phyloP scores from a whole-genome alignment of 1,140 invertebrate genomes.

The Drosophila seguyi region DNA sequence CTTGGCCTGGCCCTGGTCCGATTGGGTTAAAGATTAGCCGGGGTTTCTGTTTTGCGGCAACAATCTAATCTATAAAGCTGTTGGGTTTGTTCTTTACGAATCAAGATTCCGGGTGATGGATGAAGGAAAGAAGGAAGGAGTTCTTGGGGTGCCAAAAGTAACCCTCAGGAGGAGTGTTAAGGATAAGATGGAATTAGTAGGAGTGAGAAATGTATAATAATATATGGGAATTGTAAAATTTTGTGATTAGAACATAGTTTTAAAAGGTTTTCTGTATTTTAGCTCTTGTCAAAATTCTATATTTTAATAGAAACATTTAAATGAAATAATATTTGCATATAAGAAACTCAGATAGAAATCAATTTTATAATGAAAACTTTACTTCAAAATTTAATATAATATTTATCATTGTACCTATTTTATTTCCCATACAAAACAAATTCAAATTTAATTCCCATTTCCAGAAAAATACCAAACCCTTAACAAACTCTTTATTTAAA shows the following conservation, averaged over 20 bases:
- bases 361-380: neutral
- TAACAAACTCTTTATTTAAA: neutral
- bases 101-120: conserved; percentile 38
- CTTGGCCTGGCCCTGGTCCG: conserved; percentile 20
- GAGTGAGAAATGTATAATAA: neutral
- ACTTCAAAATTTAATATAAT: neutral
- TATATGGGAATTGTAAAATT: neutral
- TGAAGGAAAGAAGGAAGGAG: conserved; percentile 16
- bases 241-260: neutral
- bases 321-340: neutral
- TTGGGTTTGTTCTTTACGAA: conserved; percentile 22
- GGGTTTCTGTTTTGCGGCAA: conserved; percentile 24
- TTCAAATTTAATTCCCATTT: neutral
- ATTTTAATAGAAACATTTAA: neutral
- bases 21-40: conserved; percentile 43
- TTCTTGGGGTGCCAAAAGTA: neutral
- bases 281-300: neutral
- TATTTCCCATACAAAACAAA: neutral
- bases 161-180: neutral
- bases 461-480: neutral
- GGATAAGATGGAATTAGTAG: neutral
- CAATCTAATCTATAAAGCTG: conserved; percentile 31
- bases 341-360: neutral
- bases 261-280: too few relatives aligned
- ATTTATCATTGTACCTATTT: neutral